Evolutionary conservation across 2,113 vertebrate species (phyloP).

Genomic region (Scortum barcoo): DNA sequence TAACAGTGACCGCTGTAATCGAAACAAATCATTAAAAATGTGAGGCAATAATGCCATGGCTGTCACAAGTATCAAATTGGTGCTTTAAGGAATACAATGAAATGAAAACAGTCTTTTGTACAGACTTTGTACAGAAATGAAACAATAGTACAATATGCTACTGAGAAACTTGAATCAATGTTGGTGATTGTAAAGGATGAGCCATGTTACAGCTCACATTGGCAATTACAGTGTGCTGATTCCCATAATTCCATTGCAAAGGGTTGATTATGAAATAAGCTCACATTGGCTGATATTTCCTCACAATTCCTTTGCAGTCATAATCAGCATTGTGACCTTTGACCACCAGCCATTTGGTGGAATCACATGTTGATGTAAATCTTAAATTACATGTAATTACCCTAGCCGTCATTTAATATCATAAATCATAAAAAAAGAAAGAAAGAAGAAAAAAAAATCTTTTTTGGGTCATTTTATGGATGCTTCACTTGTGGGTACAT

Average conservation of each 20-base stretch:
- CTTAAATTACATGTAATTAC: not conserved
- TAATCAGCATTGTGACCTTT: not conserved
- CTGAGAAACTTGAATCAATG: no score
- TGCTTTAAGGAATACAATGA: not conserved
- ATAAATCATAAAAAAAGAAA: not conserved
- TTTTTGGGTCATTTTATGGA: not conserved
- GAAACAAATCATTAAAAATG: not conserved
- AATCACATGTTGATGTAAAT: constrained; percentile 15
- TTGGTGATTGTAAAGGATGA: not conserved
- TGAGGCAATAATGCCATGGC: not conserved
- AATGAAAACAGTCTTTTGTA: no score
- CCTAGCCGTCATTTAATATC: not conserved
- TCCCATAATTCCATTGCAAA: not conserved
- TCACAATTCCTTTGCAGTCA: not conserved
- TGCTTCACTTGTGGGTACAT: not conserved
- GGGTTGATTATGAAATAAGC: not conserved
- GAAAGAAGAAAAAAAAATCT: not conserved
- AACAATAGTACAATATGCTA: no score
- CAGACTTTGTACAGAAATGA: no score
- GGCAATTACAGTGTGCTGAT: not conserved
- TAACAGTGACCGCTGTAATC: not conserved
- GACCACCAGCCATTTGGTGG: not conserved
- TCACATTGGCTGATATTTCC: constrained; percentile 1
- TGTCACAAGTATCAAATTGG: not conserved
- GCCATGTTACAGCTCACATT: not conserved